These are phyloP conservation scores for Drosophila borealis DNA, from an alignment of 2,888 invertebrate species.

Conservation along the genomic window DNA sequence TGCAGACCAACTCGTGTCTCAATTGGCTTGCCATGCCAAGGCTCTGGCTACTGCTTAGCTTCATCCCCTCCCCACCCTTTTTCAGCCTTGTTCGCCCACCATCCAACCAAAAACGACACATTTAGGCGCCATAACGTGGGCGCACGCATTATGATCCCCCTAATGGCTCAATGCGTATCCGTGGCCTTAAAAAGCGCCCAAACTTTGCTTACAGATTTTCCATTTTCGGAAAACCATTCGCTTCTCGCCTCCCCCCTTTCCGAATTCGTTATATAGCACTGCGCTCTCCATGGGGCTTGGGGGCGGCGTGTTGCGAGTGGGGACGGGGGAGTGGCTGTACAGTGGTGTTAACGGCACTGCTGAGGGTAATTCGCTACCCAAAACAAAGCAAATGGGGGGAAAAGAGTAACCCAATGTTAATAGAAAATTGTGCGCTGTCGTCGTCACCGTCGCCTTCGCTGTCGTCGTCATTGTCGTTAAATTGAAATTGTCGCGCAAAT, in stretches of 20 bases:
- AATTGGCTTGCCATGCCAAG: conserved; percentile 23
- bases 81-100: not conserved
- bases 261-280: conserved; percentile 33
- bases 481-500: conserved; percentile 83
- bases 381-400: conserved; percentile 35
- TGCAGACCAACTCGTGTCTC: not conserved
- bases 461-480: conserved; percentile 67
- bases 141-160: conserved; percentile 74
- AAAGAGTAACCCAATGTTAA: conserved; percentile 64
- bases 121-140: conserved; percentile 73
- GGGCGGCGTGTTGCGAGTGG: not conserved
- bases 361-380: conserved; percentile 77
- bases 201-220: conserved; percentile 66
- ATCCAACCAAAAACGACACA: conserved; percentile 51
- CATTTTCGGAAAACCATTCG: conserved; percentile 70
- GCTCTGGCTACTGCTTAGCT: not conserved
- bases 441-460: conserved; percentile 46
- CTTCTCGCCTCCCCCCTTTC: not conserved
- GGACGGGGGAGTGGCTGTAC: conserved; percentile 21
- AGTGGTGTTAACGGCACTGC: conserved; percentile 81
- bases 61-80: not conserved
- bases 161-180: conserved; percentile 71
- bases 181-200: conserved; percentile 43
- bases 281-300: conserved; percentile 1
- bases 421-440: conserved; percentile 67